Evolutionary conservation across 2,113 vertebrate genomes (phyloP).

Genomic region (Canis aureus): DNA sequence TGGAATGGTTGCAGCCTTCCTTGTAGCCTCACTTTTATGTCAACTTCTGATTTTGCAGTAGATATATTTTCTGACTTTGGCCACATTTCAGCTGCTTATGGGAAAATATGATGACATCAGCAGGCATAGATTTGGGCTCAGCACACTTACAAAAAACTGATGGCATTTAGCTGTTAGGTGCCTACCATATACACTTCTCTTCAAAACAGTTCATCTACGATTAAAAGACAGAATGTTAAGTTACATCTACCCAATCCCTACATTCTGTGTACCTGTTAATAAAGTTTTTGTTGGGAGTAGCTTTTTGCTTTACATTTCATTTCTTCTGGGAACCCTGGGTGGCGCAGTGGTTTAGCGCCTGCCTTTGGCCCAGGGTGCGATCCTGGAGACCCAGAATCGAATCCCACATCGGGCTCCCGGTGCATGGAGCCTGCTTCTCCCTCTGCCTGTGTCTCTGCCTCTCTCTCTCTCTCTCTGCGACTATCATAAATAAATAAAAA

Average conservation of each 20-base stretch:
- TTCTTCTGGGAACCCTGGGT: neutral
- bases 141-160: neutral
- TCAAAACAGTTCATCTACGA: neutral
- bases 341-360: no score
- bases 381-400: no score
- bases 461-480: no score
- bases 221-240: neutral
- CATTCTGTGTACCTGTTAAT: neutral
- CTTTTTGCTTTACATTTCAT: slow-evolving; percentile 48
- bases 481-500: no score
- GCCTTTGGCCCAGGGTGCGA: no score
- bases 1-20: neutral
- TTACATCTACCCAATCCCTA: neutral
- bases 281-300: neutral
- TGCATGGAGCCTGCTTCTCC: no score
- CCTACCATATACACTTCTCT: neutral
- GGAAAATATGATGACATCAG: slow-evolving; percentile 38
- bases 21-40: neutral
- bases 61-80: neutral
- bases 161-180: slow-evolving; percentile 2
- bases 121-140: neutral
- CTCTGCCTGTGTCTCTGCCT: no score
- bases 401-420: no score
- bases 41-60: neutral
- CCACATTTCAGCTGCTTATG: neutral